Evolutionary conservation across 2,888 invertebrate species (phyloP).

Genomic region (Polia nebulosa): DNA sequence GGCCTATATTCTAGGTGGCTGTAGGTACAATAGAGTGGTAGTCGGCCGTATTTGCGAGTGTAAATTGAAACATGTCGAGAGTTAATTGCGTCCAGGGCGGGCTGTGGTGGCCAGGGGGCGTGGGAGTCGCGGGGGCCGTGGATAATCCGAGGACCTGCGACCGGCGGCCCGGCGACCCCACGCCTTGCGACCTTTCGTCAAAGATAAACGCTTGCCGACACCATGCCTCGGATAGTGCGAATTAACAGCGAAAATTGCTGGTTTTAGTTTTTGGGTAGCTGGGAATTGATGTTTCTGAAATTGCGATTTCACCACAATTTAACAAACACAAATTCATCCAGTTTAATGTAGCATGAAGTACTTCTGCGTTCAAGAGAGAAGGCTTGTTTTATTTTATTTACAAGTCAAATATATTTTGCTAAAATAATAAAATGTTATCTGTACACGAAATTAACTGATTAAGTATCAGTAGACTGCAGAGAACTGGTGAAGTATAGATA

Average conservation of each 20-base stretch:
- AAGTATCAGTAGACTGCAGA: too few relatives aligned
- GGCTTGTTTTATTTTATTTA: background rate
- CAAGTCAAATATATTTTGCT: background rate
- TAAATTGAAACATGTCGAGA: slow-evolving; percentile 90
- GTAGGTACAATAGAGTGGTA: slow-evolving; percentile 74
- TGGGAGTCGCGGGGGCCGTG: slow-evolving; percentile 69
- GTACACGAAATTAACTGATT: background rate
- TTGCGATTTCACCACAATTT: too few relatives aligned
- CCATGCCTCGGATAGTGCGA: slow-evolving; percentile 52
- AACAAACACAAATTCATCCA: background rate
- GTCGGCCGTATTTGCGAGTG: slow-evolving; percentile 86
- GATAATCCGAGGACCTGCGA: slow-evolving; percentile 77
- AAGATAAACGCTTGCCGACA: slow-evolving; percentile 61
- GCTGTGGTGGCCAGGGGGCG: slow-evolving; percentile 64
- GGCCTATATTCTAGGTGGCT: slow-evolving; percentile 67
- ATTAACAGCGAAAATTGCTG: slow-evolving; percentile 45
- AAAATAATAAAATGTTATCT: background rate
- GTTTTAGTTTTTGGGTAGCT: slow-evolving; percentile 33
- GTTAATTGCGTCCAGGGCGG: slow-evolving; percentile 87
- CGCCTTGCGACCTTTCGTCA: slow-evolving; percentile 69
- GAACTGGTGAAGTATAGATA: too few relatives aligned
- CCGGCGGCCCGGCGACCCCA: slow-evolving; percentile 54
- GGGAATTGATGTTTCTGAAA: slow-evolving; percentile 19
- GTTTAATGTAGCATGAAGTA: background rate
- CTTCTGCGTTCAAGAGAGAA: too few relatives aligned